Conservation (phyloP, 2,888 invertebrate species). For the Dorcus hopei region DNA sequence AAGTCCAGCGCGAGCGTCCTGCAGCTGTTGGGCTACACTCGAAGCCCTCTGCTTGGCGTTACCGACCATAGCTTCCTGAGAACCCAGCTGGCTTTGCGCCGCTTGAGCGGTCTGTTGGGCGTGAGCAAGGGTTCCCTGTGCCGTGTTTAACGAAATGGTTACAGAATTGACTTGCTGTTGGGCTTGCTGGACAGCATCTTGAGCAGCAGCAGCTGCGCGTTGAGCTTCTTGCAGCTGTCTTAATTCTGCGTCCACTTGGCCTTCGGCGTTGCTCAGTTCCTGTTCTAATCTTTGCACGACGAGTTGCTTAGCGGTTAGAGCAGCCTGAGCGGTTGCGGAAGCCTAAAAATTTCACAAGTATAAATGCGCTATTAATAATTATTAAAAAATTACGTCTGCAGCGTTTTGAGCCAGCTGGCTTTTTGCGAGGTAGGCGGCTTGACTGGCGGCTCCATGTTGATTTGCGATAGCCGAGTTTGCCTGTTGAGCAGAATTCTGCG, state of each 20-base stretch:
- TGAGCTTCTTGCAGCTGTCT: conserved; percentile 72
- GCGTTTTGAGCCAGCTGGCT: conserved; percentile 6
- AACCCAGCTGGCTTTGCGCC: conserved; percentile 70
- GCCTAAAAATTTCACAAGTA: conserved; percentile 49
- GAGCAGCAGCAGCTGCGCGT: conserved; percentile 65
- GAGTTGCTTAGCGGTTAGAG: conserved; percentile 60
- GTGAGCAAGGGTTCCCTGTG: conserved; percentile 71
- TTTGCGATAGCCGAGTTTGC: conserved; percentile 7
- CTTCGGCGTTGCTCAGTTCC: conserved; percentile 69
- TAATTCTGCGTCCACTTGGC: conserved; percentile 65
- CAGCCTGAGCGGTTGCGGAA: conserved; percentile 63
- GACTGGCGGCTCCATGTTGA: conserved; percentile 8
- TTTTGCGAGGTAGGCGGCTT: conserved; percentile 8
- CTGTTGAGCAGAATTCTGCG: conserved; percentile 7
- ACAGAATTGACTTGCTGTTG: conserved; percentile 62
- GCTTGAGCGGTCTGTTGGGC: conserved; percentile 71
- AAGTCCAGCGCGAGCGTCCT: conserved; percentile 68
- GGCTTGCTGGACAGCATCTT: conserved; percentile 62
- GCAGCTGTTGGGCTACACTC: conserved; percentile 64
- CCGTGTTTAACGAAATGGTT: conserved; percentile 71
- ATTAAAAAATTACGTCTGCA: neutral
- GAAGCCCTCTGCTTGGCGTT: conserved; percentile 68
- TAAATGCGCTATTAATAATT: no score
- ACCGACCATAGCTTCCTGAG: conserved; percentile 75
- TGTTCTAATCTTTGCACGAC: conserved; percentile 60